Evolutionary conservation across 1,140 invertebrate species (phyloP).

Genomic region (Amyelois transitella): DNA sequence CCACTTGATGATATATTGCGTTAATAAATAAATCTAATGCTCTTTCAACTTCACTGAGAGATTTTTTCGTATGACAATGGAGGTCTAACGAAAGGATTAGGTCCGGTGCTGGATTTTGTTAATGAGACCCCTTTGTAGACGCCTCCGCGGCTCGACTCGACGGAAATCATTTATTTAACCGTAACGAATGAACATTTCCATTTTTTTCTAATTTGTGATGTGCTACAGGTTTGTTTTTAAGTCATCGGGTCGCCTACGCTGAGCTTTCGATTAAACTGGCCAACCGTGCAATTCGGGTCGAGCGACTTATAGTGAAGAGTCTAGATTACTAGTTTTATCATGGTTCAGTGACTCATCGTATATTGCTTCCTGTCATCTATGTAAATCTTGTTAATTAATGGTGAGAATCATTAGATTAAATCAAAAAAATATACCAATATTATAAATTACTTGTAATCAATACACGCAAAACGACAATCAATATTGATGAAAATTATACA

Average conservation of each 20-base stretch:
- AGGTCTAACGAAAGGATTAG: slow-evolving; percentile 67
- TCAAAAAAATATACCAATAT: neutral
- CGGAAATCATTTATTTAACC: slow-evolving; percentile 58
- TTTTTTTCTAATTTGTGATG: slow-evolving; percentile 42
- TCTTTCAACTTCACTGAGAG: slow-evolving; percentile 1
- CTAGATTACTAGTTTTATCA: neutral
- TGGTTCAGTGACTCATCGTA: neutral
- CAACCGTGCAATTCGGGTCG: slow-evolving; percentile 2
- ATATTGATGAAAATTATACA: no score
- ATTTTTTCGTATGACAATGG: slow-evolving; percentile 36
- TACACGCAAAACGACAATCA: no score
- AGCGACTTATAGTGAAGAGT: neutral
- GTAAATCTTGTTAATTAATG: neutral
- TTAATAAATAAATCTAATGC: slow-evolving; percentile 10
- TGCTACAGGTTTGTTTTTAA: slow-evolving; percentile 30
- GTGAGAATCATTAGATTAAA: neutral
- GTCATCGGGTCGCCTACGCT: slow-evolving; percentile 24
- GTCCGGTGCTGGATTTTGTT: slow-evolving; percentile 49
- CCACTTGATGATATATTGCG: slow-evolving; percentile 7
- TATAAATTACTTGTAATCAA: no score
- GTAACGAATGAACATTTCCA: slow-evolving; percentile 51
- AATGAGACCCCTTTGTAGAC: slow-evolving; percentile 56
- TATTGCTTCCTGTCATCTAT: slow-evolving; percentile 1
- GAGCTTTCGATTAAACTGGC: slow-evolving; percentile 10
- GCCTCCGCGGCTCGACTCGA: slow-evolving; percentile 25